Percentiles rank a stretch among this genome's conserved stretches.
phyloP scores from a whole-genome alignment of 2,113 vertebrate species.

The Aix galericulata region DNA sequence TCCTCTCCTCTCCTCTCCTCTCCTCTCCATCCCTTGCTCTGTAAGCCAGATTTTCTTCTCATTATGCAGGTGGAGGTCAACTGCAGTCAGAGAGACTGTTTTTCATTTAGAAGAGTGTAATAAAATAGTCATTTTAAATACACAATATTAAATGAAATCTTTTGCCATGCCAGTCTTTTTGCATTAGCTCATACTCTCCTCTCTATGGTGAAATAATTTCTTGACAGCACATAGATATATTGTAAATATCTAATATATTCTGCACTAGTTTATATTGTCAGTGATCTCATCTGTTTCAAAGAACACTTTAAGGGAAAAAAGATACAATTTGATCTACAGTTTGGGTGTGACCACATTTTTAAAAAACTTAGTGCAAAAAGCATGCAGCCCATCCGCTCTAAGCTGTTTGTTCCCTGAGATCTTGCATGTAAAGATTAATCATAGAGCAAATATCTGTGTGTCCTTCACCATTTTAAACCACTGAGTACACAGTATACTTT shows the following conservation, averaged over 20 bases:
- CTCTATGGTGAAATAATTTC: not conserved
- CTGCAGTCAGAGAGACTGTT: not conserved
- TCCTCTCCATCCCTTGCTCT: not conserved
- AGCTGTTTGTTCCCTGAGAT: not conserved
- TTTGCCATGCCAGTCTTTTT: not conserved
- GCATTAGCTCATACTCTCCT: not conserved
- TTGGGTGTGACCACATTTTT: not conserved
- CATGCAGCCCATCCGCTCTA: not conserved
- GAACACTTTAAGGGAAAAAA: not conserved
- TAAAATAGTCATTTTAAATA: not conserved
- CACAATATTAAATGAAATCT: not conserved
- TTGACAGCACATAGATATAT: not conserved
- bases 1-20: no score
- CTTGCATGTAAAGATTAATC: not conserved
- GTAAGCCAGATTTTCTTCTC: not conserved
- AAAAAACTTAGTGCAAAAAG: not conserved
- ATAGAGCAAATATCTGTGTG: not conserved
- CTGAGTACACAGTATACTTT: not conserved
- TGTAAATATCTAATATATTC: not conserved
- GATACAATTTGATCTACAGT: not conserved
- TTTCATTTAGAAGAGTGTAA: not conserved
- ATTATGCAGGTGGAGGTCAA: not conserved
- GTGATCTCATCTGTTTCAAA: not conserved
- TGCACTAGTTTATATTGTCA: not conserved
- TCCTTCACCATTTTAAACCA: not conserved